Base-by-base conservation (phyloP, 1,140 invertebrate species). In the Drosophila subobscura region DNA sequence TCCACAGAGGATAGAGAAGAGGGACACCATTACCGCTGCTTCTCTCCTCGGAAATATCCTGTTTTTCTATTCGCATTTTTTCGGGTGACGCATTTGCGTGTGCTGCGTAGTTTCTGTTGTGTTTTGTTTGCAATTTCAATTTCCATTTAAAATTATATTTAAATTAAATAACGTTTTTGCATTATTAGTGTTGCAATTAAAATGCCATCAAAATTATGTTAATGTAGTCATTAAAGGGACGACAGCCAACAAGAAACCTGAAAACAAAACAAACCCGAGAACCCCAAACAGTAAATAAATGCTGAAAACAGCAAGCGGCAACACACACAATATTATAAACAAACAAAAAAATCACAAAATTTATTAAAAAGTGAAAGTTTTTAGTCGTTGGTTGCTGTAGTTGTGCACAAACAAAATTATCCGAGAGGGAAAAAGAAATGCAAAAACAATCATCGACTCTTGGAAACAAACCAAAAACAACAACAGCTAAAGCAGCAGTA, bases 311-410 rank as follows among this genome's bases (percentile, higher is more conserved):
- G 44, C 22, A 65, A 27, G 51, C 41, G 59, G 44, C 22, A 72
- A 63, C 45, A 71, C 10, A 37, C 33, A 58, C 80, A 58, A 85
- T 83, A 86, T 75, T 86, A 86, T 83, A 59, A 71, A 81, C 86
- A 81, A 85, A 88, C 76, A 72, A 83, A 85, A 88, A 85, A 88
- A 78, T 88, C 74, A 75, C 61, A 75, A 88, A 86, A 78, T 76
- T 88, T 88, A 88, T 81, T 83, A 71, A 83, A 65, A 73, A 85
- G 80, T 85, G 80, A 85, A 85, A 85, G 80, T 85, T 85, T 84
- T 86, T 73, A 65, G 63, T 67, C 67, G 57, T 51, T 56, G 55
- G 54, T 52, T 56, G 45, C 57, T 54, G 46, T 45, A 27, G 47
- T 60, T 53, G 51, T 78, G 75, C 77, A 81, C 74, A 78, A 83